A percentile compares a stretch with the other conserved stretches of the same genome.
These are phyloP conservation scores for Homalodisca vitripennis DNA, from an alignment of 1,140 invertebrate genomes.

Conservation along the genomic window DNA sequence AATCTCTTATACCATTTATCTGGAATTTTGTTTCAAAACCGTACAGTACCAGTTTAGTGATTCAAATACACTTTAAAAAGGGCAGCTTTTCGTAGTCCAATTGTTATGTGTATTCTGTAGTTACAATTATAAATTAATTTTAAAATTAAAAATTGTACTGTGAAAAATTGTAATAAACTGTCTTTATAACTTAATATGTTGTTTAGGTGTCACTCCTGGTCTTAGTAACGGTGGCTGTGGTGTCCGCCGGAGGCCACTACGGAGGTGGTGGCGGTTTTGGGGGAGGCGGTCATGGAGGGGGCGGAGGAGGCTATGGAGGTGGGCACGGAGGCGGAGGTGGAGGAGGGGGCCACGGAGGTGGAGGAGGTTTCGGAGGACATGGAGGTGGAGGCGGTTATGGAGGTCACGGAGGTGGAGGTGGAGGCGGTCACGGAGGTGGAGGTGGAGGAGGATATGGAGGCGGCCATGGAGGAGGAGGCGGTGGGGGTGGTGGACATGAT, in stretches of 20 bases:
- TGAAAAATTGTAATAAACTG: too few species aligned
- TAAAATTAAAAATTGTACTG: too few species aligned
- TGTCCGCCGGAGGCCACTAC: background rate
- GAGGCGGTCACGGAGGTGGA: background rate
- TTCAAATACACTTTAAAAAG: too few species aligned
- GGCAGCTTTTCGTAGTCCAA: too few species aligned
- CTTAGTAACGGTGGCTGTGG: background rate
- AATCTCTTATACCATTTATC: too few species aligned
- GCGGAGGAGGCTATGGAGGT: background rate
- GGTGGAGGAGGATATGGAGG: conserved; percentile 9
- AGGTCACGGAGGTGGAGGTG: background rate
- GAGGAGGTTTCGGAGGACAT: conserved; percentile 5
- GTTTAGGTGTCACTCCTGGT: too few species aligned
- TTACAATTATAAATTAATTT: too few species aligned
- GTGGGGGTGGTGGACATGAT: background rate
- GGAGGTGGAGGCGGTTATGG: conserved; percentile 19
- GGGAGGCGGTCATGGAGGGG: background rate
- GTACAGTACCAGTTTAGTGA: too few species aligned
- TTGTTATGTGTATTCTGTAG: too few species aligned
- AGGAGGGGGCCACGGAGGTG: background rate
- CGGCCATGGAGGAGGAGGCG: conserved; percentile 9
- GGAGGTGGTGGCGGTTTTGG: background rate
- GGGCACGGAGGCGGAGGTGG: conserved; percentile 4
- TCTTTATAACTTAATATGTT: too few species aligned
- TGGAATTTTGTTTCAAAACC: too few species aligned